A percentile compares a stretch with the other conserved stretches of the same genome.
These are phyloP conservation scores for Halictus ligatus DNA, from an alignment of 2,888 invertebrate species.

Conservation along the genomic window DNA sequence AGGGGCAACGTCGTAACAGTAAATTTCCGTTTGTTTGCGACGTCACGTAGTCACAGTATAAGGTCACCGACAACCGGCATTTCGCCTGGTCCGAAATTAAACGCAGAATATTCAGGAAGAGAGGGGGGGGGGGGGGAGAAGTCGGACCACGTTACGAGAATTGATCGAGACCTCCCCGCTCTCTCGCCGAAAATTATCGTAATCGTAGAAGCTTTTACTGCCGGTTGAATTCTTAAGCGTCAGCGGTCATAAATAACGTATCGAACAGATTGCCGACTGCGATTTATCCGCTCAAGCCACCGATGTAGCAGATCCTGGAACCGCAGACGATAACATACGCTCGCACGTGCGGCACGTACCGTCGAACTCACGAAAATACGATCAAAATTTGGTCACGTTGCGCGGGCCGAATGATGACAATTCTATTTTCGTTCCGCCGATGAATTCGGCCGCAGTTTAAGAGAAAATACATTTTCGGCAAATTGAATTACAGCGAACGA, in stretches of 20 bases:
- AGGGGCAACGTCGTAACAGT: conserved; percentile 23
- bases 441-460: conserved; percentile 21
- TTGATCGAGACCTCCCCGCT: not conserved
- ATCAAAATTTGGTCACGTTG: conserved; percentile 49
- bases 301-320: conserved; percentile 27
- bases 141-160: not conserved
- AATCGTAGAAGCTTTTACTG: not conserved
- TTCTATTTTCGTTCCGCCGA: conserved; percentile 40
- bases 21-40: conserved; percentile 42
- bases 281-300: conserved; percentile 34
- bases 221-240: not conserved
- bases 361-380: conserved; percentile 34
- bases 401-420: conserved; percentile 21
- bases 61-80: not conserved
- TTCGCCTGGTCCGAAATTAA: not conserved
- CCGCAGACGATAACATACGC: conserved; percentile 40
- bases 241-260: conserved; percentile 17
- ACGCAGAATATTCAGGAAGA: not conserved
- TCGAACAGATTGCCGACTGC: conserved; percentile 3
- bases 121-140: not conserved
- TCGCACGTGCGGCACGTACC: conserved; percentile 45
- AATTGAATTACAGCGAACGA: not conserved
- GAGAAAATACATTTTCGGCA: conserved; percentile 15
- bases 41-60: conserved; percentile 6
- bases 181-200: not conserved